phyloP scores from a whole-genome alignment of 2,888 invertebrate species.

The Creontiades dilutus region DNA sequence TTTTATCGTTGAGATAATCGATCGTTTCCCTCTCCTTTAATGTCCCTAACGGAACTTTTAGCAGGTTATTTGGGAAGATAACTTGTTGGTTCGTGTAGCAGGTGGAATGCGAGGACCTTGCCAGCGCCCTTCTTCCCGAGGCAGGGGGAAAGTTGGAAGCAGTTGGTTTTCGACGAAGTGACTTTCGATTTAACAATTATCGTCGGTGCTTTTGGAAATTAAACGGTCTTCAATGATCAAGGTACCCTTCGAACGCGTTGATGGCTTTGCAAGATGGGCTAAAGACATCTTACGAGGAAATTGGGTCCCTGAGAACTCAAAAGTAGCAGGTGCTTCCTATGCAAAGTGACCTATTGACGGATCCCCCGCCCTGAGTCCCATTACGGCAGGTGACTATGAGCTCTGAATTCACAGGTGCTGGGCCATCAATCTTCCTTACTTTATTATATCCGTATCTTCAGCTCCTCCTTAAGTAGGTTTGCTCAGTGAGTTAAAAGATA shows the following conservation, averaged over 20 bases:
- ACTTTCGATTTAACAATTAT: conserved; percentile 21
- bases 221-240: conserved; percentile 21
- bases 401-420: conserved; percentile 2
- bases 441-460: not conserved
- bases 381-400: conserved; percentile 40
- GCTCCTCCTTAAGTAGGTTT: not conserved
- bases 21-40: conserved; percentile 41
- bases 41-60: conserved; percentile 24
- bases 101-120: conserved; percentile 38
- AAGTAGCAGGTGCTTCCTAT: conserved; percentile 33
- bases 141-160: not conserved
- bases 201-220: conserved; percentile 24
- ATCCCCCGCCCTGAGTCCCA: not conserved
- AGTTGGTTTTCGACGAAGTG: conserved; percentile 17
- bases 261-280: not conserved
- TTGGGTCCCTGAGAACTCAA: not conserved
- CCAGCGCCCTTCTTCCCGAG: not conserved
- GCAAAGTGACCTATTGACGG: conserved; percentile 26
- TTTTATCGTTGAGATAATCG: conserved; percentile 31
- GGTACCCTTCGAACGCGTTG: not conserved
- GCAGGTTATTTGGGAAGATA: conserved; percentile 45
- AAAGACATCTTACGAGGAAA: not conserved
- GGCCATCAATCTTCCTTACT: not conserved
- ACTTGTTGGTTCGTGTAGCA: conserved; percentile 6
- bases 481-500: not conserved